Base-by-base conservation (phyloP, 30 jellyfish, hydroid and myxozoan species). In the Pseudorhiza aurosa region DNA sequence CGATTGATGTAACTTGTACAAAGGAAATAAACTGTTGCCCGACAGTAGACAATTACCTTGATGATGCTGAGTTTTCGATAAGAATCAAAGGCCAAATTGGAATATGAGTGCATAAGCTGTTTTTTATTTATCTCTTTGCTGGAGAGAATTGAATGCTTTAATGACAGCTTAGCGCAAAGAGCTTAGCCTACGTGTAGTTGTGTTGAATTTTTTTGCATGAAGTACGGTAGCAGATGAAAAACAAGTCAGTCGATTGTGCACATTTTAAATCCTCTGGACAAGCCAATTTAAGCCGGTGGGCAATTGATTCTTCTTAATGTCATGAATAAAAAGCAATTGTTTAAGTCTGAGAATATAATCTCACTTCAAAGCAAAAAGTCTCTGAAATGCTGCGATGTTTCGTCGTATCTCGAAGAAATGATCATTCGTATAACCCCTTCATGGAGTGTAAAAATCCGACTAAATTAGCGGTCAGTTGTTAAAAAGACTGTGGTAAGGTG, bases 171-270 rank as follows among this genome's bases (percentile, higher is more conserved):
- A 50, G 25, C 65, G 65, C 65, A 50, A 22, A 50, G 65, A 50
- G 65, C 65, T 50, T 50, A 50, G 65, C 65, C 65, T 22, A 12
- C n/a, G n/a, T 5, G 65, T 50, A 50, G 65, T 50, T 50, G 65
- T 50, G 25, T 50, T 50, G 65, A 50, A 50, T 50, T 50, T 50
- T 50, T 50, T 9, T 50, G 25, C 5, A n/a, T 50, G 65, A 39
- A 12, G 12, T 50, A 9, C 65, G 8, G 7, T 50, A n/a, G 65
- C 65, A 50, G 65, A 50, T 50, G 29, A 50, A 50, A 50, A 22
- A 50, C 65, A 6, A 50, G 65, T 50, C 65, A 50, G 65, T n/a
- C 65, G 65, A 50, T 50, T 50, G 65, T 50, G 65, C 65, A 50
- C 65, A 50, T 50, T 50, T 50, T 50, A 9, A 50, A 50, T 8